phyloP scores from a whole-genome alignment of 1,140 invertebrate species.

The Drosophila chauvacae region DNA sequence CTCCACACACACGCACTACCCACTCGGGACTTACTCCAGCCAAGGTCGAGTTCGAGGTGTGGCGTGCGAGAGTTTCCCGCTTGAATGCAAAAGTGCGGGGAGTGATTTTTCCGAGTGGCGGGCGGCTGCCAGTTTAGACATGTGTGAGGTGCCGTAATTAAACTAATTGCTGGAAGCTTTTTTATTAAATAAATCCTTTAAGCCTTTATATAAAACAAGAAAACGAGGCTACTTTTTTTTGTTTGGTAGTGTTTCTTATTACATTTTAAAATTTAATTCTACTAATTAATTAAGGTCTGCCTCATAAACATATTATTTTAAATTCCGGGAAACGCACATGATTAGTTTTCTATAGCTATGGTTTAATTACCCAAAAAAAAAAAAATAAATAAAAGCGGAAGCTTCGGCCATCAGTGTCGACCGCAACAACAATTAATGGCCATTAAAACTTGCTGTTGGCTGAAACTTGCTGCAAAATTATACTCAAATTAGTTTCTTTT shows the following conservation, averaged over 20 bases:
- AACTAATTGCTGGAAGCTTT: background rate
- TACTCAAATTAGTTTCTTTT: conserved; percentile 39
- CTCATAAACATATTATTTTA: background rate
- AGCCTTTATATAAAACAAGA: background rate
- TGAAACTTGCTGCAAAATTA: conserved; percentile 19
- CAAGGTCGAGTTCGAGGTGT: conserved; percentile 42
- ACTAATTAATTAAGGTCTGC: background rate
- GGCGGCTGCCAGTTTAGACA: background rate
- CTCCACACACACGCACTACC: conserved; percentile 2
- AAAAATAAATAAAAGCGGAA: conserved; percentile 3
- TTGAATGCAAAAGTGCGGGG: conserved; percentile 1
- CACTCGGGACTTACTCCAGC: conserved; percentile 16
- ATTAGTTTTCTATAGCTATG: background rate
- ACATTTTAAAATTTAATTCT: background rate
- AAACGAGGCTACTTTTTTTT: background rate
- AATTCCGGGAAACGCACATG: background rate
- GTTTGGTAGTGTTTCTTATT: background rate
- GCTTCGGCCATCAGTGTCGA: background rate
- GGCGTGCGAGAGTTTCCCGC: background rate
- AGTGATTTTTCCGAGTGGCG: conserved; percentile 5
- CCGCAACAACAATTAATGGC: conserved; percentile 24
- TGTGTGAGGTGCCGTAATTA: conserved; percentile 1
- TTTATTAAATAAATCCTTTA: background rate
- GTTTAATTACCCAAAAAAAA: conserved; percentile 10
- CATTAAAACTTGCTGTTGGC: conserved; percentile 26